Evolutionary conservation across 2,797 vertebrate genomes (phyloP), one percentile per base, ranked within the genome.

Genomic region (Arrhamphus sclerolepis): DNA sequence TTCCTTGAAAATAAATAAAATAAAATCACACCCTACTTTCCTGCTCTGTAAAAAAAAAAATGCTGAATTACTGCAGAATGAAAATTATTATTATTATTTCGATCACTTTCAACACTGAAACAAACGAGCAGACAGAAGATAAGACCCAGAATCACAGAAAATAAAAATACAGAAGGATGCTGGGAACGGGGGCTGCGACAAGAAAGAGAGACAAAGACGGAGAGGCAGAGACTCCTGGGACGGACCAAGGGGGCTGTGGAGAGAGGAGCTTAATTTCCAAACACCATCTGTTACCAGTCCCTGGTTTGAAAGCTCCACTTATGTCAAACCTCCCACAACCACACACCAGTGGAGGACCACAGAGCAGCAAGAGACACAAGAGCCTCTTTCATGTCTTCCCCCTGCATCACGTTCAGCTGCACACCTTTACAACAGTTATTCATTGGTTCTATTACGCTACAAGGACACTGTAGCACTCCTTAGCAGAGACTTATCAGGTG

Each of bases 221-320:
- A 70, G 78, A 82, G 62, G 75, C 65, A 79, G 56, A 67, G 77
- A 65, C 80, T 91, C 92, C 88, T 87, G 86, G 86, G 94, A 93
- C 78, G 75, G 71, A 79, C 53, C 70, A 71, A 92, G 92, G 82
- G 72, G 81, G 80, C 87, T 92, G 92, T 87, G 89, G 90, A 86
- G 89, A 92, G 91, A 92, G 92, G 88, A 93, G 91, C 91, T 92
- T 96, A 90, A 95, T 96, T 96, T 95, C 93, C 92, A 55, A 92
- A 83, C 89, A 91, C 95, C 95, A 96, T 97, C 96, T 97, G 96
- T 95, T 94, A 93, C 90, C 88, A 92, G 90, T 89, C 90, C 88
- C 89, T 70, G 85, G 82, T 86, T 89, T 92, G 90, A 92, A 90
- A 93, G 92, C 90, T 92, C 91, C 89, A 91, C 91, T 93, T 92